phyloP scores from a whole-genome alignment of 2,113 vertebrate genomes.

The Actenoides lindsayi region DNA sequence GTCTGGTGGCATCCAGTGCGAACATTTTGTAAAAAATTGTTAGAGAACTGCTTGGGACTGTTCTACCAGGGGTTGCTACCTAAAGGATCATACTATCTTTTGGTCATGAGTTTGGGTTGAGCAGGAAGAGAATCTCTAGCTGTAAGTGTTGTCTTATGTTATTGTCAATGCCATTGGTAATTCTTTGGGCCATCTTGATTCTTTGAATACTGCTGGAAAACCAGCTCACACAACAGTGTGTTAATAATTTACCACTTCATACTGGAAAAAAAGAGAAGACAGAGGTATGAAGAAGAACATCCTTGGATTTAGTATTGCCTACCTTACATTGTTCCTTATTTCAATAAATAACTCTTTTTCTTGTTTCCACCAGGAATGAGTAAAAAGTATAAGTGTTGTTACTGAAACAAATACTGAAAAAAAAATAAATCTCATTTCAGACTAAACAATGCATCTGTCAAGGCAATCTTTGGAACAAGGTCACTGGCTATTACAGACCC shows the following conservation, averaged over 20 bases:
- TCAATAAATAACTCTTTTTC: neutral
- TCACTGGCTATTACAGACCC: neutral
- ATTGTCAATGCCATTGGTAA: neutral
- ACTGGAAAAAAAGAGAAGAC: neutral
- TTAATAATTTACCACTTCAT: neutral
- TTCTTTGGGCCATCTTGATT: neutral
- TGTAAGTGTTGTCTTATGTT: neutral
- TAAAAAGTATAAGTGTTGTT: conserved; percentile 7
- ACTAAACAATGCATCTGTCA: neutral
- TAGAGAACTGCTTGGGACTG: neutral
- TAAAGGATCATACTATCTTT: neutral
- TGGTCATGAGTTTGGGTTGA: neutral
- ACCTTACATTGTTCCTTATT: neutral
- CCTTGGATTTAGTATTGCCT: neutral
- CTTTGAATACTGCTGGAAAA: neutral
- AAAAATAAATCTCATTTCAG: conserved; percentile 15
- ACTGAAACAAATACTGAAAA: conserved; percentile 10
- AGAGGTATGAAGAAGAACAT: neutral
- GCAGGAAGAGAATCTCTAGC: neutral
- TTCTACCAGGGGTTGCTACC: neutral
- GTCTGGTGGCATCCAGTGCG: neutral
- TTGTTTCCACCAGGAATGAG: conserved; percentile 8
- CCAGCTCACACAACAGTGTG: neutral
- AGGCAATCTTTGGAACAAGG: neutral
- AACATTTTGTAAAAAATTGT: neutral